Evolutionary conservation across 30 jellyfish, hydroid and myxozoan species (phyloP).

Genomic region (Nemopilema nomurai): DNA sequence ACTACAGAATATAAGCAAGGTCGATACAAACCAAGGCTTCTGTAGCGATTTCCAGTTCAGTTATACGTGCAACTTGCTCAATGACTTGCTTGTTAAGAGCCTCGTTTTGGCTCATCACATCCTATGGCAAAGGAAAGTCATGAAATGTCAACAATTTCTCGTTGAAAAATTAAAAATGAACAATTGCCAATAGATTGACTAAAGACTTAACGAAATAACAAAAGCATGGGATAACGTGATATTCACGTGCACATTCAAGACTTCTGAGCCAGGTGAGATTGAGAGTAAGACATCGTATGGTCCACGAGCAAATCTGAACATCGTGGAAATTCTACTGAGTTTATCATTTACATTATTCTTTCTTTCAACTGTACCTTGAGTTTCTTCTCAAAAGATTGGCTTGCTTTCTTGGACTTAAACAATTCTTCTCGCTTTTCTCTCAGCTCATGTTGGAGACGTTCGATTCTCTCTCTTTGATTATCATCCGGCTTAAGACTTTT

Average conservation of each 20-base stretch:
- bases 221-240: no score
- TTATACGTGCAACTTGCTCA: constrained; percentile 5
- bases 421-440: constrained; percentile 24
- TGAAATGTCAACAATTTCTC: no score
- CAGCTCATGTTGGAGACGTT: not conserved
- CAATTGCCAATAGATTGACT: no score
- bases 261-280: no score
- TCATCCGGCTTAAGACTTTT: constrained; percentile 3
- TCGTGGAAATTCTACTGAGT: no score
- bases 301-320: no score
- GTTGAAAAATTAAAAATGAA: no score
- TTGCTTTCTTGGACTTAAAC: not conserved
- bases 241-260: no score
- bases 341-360: not conserved
- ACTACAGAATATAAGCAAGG: not conserved
- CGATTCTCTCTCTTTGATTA: not conserved
- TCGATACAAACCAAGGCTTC: constrained; percentile 16
- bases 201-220: no score
- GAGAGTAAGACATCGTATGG: no score
- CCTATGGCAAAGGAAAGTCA: no score
- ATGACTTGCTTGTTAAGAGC: not conserved
- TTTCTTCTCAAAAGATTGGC: not conserved
- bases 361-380: not conserved
- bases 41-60: constrained; percentile 3
- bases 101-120: not conserved